Evolutionary conservation across 35 echinoderm and acorn worm species (phyloP).

Genomic region (Heliocidaris erythrogramma): DNA sequence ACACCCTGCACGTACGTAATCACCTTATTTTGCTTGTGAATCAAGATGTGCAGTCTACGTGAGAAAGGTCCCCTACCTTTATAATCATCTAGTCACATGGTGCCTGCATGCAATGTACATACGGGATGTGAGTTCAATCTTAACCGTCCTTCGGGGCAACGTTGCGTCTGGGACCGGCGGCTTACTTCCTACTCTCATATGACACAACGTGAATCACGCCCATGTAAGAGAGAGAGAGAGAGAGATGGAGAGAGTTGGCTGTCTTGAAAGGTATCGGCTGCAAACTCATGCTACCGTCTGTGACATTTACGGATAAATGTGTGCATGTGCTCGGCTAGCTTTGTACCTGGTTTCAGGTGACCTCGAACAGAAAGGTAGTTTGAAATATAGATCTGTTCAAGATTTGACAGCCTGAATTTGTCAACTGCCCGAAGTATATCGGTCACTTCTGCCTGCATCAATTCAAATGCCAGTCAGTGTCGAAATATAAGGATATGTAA

Average conservation of each 20-base stretch:
- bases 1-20: background rate
- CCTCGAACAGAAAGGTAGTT: background rate
- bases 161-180: background rate
- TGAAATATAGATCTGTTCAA: background rate
- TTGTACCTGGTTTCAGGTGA: background rate
- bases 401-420: background rate
- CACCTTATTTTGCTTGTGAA: background rate
- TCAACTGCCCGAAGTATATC: background rate
- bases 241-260: background rate
- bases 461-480: background rate
- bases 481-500: no score
- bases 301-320: conserved; percentile 7
- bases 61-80: background rate
- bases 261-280: background rate
- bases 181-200: background rate
- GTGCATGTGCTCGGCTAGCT: background rate
- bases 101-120: background rate
- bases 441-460: background rate
- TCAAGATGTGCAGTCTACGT: background rate
- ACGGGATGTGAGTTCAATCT: background rate
- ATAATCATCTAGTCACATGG: background rate
- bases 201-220: conserved; percentile 1
- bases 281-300: background rate
- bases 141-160: background rate
- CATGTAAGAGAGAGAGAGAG: background rate